Percentiles rank a stretch among this genome's conserved stretches.
phyloP scores from a whole-genome alignment of 1,140 invertebrate genomes.

The Hylaeus volcanicus region DNA sequence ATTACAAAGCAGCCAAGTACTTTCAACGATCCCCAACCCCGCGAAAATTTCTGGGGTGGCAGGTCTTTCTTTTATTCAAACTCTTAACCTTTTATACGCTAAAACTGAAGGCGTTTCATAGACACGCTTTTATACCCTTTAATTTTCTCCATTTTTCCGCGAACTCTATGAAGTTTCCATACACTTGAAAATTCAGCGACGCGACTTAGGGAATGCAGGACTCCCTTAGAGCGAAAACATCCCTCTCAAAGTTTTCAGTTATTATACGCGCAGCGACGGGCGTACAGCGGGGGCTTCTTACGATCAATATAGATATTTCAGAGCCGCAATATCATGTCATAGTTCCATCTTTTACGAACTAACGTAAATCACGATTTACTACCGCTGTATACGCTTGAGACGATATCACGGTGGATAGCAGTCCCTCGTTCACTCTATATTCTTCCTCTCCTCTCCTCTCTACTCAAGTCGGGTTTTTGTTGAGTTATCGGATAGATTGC shows the following conservation, averaged over 20 bases:
- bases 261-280: conserved; percentile 8
- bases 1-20: not conserved
- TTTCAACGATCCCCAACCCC: not conserved
- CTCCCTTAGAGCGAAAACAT: conserved; percentile 18
- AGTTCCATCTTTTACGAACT: conserved; percentile 65
- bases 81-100: not conserved
- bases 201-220: not conserved
- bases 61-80: conserved; percentile 9
- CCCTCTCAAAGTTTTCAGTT: conserved; percentile 32
- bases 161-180: conserved; percentile 26
- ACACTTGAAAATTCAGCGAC: conserved; percentile 16
- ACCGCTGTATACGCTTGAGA: conserved; percentile 42
- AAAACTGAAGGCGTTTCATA: conserved; percentile 24
- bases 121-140: conserved; percentile 12
- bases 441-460: not conserved
- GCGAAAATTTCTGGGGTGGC: not conserved
- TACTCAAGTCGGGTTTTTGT: not conserved
- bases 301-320: conserved; percentile 60
- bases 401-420: conserved; percentile 30
- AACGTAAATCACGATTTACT: conserved; percentile 71
- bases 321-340: conserved; percentile 62
- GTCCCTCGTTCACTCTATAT: conserved; percentile 22
- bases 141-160: conserved; percentile 26
- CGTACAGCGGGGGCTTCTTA: not conserved
- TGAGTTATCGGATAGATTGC: conserved; percentile 13